phyloP scores from a whole-genome alignment of 2,797 vertebrate species.

The Strix occidentalis region DNA sequence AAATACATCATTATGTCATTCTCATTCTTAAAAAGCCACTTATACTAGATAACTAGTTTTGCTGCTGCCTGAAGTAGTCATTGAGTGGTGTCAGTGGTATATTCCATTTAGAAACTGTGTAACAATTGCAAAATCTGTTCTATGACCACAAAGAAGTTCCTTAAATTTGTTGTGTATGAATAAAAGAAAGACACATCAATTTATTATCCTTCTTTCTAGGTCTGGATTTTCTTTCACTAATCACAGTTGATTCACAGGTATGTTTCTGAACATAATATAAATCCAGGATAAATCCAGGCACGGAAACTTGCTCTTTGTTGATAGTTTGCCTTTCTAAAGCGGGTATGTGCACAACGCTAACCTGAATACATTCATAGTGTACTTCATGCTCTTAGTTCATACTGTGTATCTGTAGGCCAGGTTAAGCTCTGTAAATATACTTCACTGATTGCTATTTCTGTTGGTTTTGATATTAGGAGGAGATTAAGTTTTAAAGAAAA shows the following conservation, averaged over 20 bases:
- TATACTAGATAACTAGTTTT: constrained; percentile 22
- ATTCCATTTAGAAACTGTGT: constrained; percentile 34
- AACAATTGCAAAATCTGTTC: constrained; percentile 6
- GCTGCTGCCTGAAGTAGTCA: constrained; percentile 52
- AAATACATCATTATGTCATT: constrained; percentile 25
- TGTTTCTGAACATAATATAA: constrained; percentile 39
- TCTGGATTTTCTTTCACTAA: constrained; percentile 94
- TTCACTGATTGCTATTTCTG: not conserved
- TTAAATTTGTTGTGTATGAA: constrained; percentile 39
- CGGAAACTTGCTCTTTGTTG: not conserved
- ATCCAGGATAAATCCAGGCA: not conserved
- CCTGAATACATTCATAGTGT: no score
- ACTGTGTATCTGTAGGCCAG: not conserved
- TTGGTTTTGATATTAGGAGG: not conserved
- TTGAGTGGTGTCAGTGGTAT: constrained; percentile 54
- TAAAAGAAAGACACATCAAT: not conserved
- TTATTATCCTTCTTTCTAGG: constrained; percentile 77
- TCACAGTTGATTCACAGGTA: constrained; percentile 95
- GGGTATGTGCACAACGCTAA: not conserved
- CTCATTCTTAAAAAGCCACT: constrained; percentile 48
- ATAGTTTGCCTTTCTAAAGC: not conserved
- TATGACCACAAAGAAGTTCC: constrained; percentile 25
- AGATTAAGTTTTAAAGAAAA: not conserved
- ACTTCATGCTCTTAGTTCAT: not conserved
- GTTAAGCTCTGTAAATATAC: not conserved